phyloP scores from a whole-genome alignment of 2,797 vertebrate genomes.

The Pterois miles region DNA sequence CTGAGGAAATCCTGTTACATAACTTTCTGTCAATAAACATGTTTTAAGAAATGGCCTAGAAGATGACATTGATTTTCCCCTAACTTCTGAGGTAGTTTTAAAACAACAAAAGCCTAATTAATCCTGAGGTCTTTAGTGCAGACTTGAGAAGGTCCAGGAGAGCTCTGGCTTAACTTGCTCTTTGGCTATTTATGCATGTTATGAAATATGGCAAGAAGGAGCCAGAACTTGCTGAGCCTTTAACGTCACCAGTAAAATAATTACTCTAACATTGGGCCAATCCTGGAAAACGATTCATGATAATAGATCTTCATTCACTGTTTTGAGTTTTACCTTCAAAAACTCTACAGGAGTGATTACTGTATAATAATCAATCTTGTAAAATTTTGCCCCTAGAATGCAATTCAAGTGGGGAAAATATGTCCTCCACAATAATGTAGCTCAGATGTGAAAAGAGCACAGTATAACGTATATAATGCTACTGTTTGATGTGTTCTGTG shows the following conservation, averaged over 20 bases:
- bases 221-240: not conserved
- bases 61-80: not conserved
- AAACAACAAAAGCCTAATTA: constrained; percentile 18
- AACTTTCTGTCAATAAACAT: not conserved
- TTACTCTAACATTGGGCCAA: constrained; percentile 18
- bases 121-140: constrained; percentile 11
- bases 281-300: constrained; percentile 15
- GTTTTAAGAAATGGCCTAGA: not conserved
- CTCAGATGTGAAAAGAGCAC: not conserved
- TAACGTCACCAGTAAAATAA: constrained; percentile 15
- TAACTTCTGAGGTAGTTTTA: not conserved
- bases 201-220: constrained; percentile 1
- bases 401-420: not conserved
- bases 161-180: constrained; percentile 4
- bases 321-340: not conserved
- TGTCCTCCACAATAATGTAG: not conserved
- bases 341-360: not conserved
- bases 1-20: not conserved
- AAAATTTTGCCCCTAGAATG: not conserved
- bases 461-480: not conserved
- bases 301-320: not conserved
- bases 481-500: not conserved
- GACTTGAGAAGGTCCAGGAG: not conserved
- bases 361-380: not conserved
- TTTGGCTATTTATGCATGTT: constrained; percentile 12